Evolutionary conservation across 2,113 vertebrate genomes (phyloP).

Genomic region (Urocitellus parryii): DNA sequence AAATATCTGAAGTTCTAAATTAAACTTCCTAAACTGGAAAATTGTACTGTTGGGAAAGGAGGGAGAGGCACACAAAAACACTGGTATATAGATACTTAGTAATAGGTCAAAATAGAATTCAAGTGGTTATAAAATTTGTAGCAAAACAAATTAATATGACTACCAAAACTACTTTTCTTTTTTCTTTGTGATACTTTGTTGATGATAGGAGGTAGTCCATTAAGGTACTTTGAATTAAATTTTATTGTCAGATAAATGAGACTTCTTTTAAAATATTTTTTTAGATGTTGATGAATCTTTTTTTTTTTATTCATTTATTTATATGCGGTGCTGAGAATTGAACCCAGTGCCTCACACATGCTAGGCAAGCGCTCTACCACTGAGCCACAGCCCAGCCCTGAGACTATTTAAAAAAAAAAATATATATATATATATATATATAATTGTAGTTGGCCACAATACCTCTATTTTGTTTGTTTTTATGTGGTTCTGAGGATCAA

Average conservation of each 20-base stretch:
- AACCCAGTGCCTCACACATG: too few relatives aligned
- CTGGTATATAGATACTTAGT: not conserved
- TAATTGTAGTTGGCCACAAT: too few relatives aligned
- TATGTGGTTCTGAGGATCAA: too few relatives aligned
- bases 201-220: not conserved
- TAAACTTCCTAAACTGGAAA: not conserved
- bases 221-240: constrained; percentile 37
- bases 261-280: too few relatives aligned
- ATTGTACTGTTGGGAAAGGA: not conserved
- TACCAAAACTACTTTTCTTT: not conserved
- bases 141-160: not conserved
- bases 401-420: too few relatives aligned
- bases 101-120: constrained; percentile 3
- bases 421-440: too few relatives aligned
- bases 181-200: constrained; percentile 6
- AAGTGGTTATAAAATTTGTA: constrained; percentile 27
- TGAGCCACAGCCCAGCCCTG: too few relatives aligned
- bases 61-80: not conserved
- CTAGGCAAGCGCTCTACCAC: too few relatives aligned
- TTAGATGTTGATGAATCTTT: too few relatives aligned
- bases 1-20: not conserved
- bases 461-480: too few relatives aligned
- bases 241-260: constrained; percentile 36
- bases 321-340: too few relatives aligned
- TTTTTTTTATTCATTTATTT: too few relatives aligned